phyloP scores from a whole-genome alignment of 2,113 vertebrate genomes.

The Megaceryle torquata region DNA sequence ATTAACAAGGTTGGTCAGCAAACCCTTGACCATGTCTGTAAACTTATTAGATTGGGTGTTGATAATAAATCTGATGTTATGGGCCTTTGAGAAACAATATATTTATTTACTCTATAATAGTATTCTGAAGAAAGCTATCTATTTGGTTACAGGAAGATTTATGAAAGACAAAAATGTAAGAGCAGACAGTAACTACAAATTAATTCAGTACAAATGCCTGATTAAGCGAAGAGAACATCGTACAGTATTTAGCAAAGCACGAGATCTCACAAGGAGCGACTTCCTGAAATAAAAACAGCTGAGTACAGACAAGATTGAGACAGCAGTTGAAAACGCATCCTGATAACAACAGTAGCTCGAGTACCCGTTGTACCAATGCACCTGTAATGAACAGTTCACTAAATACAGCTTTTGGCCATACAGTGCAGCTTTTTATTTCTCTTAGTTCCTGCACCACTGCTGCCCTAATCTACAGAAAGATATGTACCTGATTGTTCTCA shows the following conservation, averaged over 20 bases:
- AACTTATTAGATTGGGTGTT: background rate
- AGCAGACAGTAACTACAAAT: background rate
- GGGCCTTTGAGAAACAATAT: background rate
- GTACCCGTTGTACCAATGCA: accelerated
- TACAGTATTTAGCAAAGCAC: background rate
- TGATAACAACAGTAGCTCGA: background rate
- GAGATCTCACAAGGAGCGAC: accelerated
- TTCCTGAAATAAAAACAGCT: background rate
- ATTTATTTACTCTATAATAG: background rate
- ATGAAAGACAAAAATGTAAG: background rate
- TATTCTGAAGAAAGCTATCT: background rate
- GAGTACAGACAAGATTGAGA: background rate
- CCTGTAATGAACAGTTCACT: background rate
- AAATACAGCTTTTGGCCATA: background rate
- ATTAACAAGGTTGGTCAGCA: background rate
- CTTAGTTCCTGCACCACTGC: background rate
- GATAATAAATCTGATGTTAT: background rate
- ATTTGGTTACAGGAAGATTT: background rate
- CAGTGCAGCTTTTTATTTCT: background rate
- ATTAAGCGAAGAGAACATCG: background rate
- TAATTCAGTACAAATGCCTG: background rate
- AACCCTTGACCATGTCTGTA: background rate
- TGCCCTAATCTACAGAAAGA: background rate
- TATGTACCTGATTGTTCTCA: background rate
- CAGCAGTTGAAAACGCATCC: background rate